Evolutionary conservation across 2,797 vertebrate genomes (phyloP), one percentile per base, ranked within the genome.

Genomic region (Scolopax rusticola): DNA sequence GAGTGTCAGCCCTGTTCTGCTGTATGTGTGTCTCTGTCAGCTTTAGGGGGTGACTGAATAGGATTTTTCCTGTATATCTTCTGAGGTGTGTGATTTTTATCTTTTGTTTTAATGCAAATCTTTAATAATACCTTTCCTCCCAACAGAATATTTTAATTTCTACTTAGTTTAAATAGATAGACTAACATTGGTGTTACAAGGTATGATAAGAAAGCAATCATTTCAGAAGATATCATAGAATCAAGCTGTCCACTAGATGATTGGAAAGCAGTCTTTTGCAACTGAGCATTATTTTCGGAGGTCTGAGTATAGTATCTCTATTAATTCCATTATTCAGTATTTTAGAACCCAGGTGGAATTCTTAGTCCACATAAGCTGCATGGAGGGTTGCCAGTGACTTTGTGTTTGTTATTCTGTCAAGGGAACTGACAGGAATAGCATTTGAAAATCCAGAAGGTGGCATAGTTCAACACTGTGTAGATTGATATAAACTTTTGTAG

Each of bases 401-500:
- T 93, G 77, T 95, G 90, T 57, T 95, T 97, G 92, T 97, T 97
- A 95, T 86, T 92, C 94, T 94, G 95, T 97, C 96, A 97, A 92
- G 67, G 71, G 77, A 96, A 83, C 79, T 97, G 98, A 96, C 96
- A 97, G 87, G 95, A 95, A 24, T 93, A 93, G 94, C 94, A 78
- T 93, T 96, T 94, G 91, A 94, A 89, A 96, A 97, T 93, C 96
- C 91, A 92, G 92, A 81, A 96, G 93, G 84, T 94, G 96, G 76
- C 96, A 78, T 38, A 95, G 96, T 97, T 97, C 97, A 98, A 54
- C 41, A 87, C 83, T 8, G 8, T n/a, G 87, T 90, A 96, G 91
- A 94, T 57, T 93, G 95, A 86, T 96, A 97, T 89, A 97, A 97
- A 95, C 87, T 36, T 36, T 36, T 36, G 36, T 36, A 36, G 36